Percentiles rank a stretch among this genome's conserved stretches.
These are phyloP conservation scores for Chlorops oryzae DNA, from an alignment of 1,140 invertebrate species.

Conservation along the genomic window DNA sequence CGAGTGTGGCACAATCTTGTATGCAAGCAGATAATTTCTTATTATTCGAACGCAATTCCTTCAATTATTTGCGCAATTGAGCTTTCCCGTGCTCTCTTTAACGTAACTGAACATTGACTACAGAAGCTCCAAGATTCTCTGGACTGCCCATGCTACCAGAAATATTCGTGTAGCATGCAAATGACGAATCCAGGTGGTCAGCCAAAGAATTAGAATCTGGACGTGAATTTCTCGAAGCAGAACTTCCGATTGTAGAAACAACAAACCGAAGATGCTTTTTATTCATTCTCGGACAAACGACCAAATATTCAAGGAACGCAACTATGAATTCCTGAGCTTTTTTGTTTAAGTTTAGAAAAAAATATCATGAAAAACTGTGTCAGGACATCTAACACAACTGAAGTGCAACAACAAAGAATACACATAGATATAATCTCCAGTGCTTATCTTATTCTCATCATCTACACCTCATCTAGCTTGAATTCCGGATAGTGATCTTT, in stretches of 20 bases:
- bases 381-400: constrained; percentile 29
- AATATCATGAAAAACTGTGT: constrained; percentile 27
- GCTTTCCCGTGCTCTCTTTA: too few relatives aligned
- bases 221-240: constrained; percentile 22
- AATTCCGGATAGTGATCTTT: constrained; percentile 38
- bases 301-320: constrained; percentile 23
- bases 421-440: constrained; percentile 27
- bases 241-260: too few relatives aligned
- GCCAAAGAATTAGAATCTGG: constrained; percentile 23
- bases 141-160: constrained; percentile 20
- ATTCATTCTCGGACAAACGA: constrained; percentile 16
- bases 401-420: constrained; percentile 39
- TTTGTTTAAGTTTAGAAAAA: constrained; percentile 27
- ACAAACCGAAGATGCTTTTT: too few relatives aligned
- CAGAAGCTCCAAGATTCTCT: constrained; percentile 34
- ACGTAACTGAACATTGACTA: constrained; percentile 39
- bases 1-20: too few relatives aligned
- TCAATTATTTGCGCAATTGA: too few relatives aligned
- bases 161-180: constrained; percentile 17
- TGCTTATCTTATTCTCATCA: constrained; percentile 12
- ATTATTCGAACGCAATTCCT: too few relatives aligned
- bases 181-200: constrained; percentile 27
- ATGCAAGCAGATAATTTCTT: too few relatives aligned
- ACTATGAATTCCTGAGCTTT: constrained; percentile 24
- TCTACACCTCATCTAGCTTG: constrained; percentile 12